Percentiles rank a stretch among this genome's conserved stretches.
These are phyloP conservation scores for Neotoxoptera formosana DNA, from an alignment of 1,140 invertebrate genomes.

Conservation along the genomic window DNA sequence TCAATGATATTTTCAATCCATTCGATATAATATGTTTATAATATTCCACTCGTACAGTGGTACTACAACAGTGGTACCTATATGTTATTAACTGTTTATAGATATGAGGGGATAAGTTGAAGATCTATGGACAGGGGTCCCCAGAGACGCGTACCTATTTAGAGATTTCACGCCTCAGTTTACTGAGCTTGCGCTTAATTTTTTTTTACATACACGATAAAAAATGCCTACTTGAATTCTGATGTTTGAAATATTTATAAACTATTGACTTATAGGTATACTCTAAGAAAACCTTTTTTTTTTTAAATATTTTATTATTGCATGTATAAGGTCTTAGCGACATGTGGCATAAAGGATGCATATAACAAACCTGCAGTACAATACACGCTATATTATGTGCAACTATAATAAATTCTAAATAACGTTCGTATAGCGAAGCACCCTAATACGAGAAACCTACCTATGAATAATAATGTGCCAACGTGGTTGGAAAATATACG, in stretches of 20 bases:
- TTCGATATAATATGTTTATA: neutral
- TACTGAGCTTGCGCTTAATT: too few species aligned
- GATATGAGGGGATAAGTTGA: too few species aligned
- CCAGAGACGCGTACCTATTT: neutral
- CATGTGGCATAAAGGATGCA: neutral
- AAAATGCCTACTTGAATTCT: too few species aligned
- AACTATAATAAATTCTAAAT: neutral
- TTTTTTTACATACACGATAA: neutral
- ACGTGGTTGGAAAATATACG: neutral
- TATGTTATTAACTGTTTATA: too few species aligned
- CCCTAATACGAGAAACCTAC: neutral
- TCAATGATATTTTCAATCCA: neutral
- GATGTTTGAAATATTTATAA: too few species aligned
- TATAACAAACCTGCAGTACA: neutral
- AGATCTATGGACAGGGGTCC: too few species aligned
- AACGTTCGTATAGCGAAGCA: neutral
- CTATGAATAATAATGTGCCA: neutral
- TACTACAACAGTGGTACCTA: neutral
- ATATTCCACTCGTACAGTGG: neutral
- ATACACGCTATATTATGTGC: neutral
- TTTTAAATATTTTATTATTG: too few species aligned
- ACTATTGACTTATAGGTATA: too few species aligned
- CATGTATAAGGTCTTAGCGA: too few species aligned
- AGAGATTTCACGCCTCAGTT: neutral
- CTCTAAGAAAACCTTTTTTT: too few species aligned